Evolutionary conservation across 2,888 invertebrate species (phyloP), one percentile per base, ranked within the genome.

Genomic region (Drosophila aldrichi): DNA sequence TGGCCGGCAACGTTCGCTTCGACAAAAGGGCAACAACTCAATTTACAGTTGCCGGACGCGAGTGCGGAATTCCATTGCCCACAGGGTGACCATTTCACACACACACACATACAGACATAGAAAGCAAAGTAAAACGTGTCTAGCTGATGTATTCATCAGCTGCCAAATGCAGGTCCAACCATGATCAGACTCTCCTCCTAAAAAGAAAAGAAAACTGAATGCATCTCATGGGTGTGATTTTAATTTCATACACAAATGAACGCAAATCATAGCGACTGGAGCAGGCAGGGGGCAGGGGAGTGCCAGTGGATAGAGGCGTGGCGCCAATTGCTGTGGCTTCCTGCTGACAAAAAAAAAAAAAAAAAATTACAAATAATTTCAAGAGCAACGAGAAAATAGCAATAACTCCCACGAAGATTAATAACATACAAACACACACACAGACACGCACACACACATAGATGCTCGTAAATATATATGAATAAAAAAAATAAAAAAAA

Each of bases 221-320:
- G 86, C 81, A 84, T 90, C 92, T 91, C 92, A 82, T 76, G 92
- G 91, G 92, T 92, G 92, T 92, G 92, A 92, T 92, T 92, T 92
- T 92, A 92, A 92, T 92, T 92, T 92, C 92, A 92, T 92, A 92
- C 92, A 90, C 90, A 92, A 91, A 91, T 91, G 91, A 90, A 90
- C 91, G 87, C 83, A 81, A 82, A 82, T 82, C 82, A 81, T 81
- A 67, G 82, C 38, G 12, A 40, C 25, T 54, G 40, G 38, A 54
- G 29, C 36, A 14, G 3, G 29, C 36, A 14, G 3, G 7, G 14
- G 29, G 29, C 29, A 29, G 29, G 29, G 29, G 29, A 29, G n/a
- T 8, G 12, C 14, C 16, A 10, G 43, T n/a, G 44, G 41, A 25
- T 54, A 41, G 36, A 3, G 54, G 25, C 18, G 41, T 1, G 18